A percentile compares a stretch with the other conserved stretches of the same genome.
Evolutionary conservation across 2,888 invertebrate species (phyloP).

Genomic region (Melieria omissa): DNA sequence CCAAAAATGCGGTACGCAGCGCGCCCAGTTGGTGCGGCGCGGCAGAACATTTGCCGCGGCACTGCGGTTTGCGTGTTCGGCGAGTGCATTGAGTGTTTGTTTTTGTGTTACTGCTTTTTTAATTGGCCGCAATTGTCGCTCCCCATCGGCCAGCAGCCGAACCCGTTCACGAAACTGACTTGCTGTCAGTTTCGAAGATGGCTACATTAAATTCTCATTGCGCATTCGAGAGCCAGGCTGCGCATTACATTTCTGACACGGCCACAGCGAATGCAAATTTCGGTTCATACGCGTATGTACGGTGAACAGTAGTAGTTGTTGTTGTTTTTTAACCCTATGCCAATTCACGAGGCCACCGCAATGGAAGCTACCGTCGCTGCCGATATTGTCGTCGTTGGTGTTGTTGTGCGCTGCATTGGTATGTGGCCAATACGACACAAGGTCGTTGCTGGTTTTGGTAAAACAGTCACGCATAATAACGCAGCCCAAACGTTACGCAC

Average conservation of each 20-base stretch:
- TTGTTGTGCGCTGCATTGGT: constrained; percentile 17
- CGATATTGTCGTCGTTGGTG: background rate
- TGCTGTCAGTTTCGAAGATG: background rate
- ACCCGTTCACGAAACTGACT: background rate
- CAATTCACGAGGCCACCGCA: constrained; percentile 11
- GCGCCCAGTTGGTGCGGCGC: too few species aligned
- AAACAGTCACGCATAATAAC: constrained; percentile 40
- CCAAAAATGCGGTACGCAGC: background rate
- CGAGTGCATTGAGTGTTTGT: too few species aligned
- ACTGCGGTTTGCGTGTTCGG: too few species aligned
- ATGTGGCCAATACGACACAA: constrained; percentile 40
- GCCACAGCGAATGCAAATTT: background rate
- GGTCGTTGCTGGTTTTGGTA: constrained; percentile 35
- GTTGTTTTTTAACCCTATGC: constrained; percentile 8
- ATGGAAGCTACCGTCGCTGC: background rate
- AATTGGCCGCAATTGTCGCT: background rate
- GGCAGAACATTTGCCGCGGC: too few species aligned
- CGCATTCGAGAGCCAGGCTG: background rate
- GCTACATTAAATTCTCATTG: background rate
- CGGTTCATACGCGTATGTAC: background rate
- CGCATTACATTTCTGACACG: background rate
- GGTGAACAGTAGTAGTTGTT: background rate
- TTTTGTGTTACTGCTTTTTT: background rate
- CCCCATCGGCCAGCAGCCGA: too few species aligned
- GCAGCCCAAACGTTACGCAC: constrained; percentile 22